phyloP scores from a whole-genome alignment of 1,140 invertebrate species.

The Pogonus chalceus region DNA sequence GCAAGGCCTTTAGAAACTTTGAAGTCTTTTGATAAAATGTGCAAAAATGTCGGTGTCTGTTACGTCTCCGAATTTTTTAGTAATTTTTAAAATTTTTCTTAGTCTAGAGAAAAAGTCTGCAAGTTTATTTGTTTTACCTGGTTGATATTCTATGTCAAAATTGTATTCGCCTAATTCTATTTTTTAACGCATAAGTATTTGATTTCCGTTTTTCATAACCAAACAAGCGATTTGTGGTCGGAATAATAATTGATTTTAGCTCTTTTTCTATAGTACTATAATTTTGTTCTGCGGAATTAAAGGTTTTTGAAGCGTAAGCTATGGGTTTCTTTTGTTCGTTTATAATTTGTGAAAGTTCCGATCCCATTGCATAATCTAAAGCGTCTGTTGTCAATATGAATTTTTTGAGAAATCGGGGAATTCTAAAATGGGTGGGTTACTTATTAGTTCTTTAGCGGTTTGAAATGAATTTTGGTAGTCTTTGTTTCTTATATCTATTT shows the following conservation, averaged over 20 bases:
- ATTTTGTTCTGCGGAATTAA: neutral
- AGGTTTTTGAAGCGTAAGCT: neutral
- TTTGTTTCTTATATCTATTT: neutral
- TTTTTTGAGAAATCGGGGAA: neutral
- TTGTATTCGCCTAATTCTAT: no score
- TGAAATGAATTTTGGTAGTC: neutral
- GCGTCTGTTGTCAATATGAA: neutral
- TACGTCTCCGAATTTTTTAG: no score
- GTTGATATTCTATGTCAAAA: no score
- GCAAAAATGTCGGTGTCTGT: no score
- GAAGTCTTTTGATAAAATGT: no score
- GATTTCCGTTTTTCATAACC: neutral
- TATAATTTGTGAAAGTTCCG: neutral
- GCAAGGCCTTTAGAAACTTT: no score
- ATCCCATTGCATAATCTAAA: neutral
- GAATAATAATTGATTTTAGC: neutral
- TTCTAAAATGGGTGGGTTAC: neutral
- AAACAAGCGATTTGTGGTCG: neutral
- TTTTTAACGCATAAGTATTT: neutral
- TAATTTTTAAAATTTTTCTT: no score
- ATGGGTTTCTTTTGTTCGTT: neutral
- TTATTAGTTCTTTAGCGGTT: neutral
- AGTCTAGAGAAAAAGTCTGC: no score
- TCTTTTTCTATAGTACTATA: neutral
- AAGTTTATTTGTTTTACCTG: no score